These are phyloP conservation scores for Arvicanthis niloticus DNA, from an alignment of 2,113 vertebrate genomes.

Conservation along the genomic window DNA sequence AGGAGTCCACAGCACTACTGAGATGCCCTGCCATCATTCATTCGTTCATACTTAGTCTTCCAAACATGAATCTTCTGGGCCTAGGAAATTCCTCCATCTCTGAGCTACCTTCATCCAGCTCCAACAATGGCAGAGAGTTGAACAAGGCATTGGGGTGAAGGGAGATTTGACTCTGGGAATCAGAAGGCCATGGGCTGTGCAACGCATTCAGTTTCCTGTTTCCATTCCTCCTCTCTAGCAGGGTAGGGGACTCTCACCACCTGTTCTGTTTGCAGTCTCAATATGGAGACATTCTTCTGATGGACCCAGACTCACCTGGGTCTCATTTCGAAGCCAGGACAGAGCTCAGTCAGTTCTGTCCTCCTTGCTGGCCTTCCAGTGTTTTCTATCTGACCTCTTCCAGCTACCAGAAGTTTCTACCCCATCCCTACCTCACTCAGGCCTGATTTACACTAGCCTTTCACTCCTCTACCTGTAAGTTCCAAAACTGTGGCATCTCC, in stretches of 20 bases:
- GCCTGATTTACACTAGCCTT: background rate
- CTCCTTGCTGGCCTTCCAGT: background rate
- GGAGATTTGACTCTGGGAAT: background rate
- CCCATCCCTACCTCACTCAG: background rate
- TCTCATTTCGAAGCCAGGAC: background rate
- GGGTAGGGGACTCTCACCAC: background rate
- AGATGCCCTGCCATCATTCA: slow-evolving; percentile 84
- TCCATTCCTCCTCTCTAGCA: background rate
- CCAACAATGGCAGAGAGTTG: background rate
- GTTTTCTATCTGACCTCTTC: background rate
- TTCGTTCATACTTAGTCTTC: background rate
- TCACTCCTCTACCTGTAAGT: background rate
- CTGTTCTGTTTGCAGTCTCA: too few species aligned
- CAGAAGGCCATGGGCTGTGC: background rate
- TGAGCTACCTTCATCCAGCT: background rate
- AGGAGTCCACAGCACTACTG: slow-evolving; percentile 84
- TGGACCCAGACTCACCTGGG: fast-evolving
- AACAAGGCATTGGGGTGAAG: background rate
- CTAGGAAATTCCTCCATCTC: background rate
- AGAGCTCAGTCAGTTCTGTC: background rate
- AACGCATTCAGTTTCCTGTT: background rate
- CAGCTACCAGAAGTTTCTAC: background rate
- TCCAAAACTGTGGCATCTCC: background rate
- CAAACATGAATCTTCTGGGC: background rate
- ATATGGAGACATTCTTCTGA: too few species aligned